phyloP scores from a whole-genome alignment of 1,140 invertebrate species.

The Chrysomallon squamiferum region DNA sequence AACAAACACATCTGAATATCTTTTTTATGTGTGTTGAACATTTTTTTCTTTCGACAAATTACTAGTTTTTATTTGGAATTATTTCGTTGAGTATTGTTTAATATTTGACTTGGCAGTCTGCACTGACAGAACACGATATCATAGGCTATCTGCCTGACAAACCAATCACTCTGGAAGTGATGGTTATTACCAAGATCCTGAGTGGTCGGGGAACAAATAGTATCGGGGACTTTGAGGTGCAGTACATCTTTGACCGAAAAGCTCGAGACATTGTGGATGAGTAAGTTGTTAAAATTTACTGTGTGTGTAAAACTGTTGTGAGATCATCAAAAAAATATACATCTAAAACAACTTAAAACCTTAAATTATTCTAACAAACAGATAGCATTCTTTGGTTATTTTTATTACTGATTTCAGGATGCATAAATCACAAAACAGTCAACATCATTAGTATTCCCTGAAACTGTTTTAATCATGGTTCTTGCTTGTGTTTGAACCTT shows the following conservation, averaged over 20 bases:
- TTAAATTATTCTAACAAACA: too few relatives aligned
- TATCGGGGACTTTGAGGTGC: constrained; percentile 66
- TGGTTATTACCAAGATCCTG: constrained; percentile 66
- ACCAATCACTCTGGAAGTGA: constrained; percentile 63
- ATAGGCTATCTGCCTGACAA: constrained; percentile 61
- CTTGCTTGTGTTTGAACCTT: too few relatives aligned
- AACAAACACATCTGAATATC: too few relatives aligned
- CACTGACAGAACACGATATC: constrained; percentile 59
- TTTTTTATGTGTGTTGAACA: background rate
- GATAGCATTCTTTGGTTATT: too few relatives aligned
- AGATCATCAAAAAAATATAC: background rate
- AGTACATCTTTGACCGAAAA: constrained; percentile 64
- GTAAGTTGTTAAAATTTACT: too few relatives aligned
- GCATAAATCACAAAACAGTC: too few relatives aligned
- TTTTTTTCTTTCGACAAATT: background rate
- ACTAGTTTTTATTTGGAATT: background rate
- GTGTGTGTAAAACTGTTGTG: too few relatives aligned
- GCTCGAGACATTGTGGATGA: constrained; percentile 61
- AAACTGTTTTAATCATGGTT: too few relatives aligned
- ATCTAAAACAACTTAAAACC: too few relatives aligned
- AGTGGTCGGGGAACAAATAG: constrained; percentile 64
- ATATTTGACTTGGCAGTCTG: constrained; percentile 18
- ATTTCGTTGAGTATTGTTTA: background rate
- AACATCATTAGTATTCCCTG: too few relatives aligned
- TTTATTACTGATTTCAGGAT: too few relatives aligned